Base-by-base conservation (phyloP, 2,888 invertebrate species). In the Epirrhoe alternata region DNA sequence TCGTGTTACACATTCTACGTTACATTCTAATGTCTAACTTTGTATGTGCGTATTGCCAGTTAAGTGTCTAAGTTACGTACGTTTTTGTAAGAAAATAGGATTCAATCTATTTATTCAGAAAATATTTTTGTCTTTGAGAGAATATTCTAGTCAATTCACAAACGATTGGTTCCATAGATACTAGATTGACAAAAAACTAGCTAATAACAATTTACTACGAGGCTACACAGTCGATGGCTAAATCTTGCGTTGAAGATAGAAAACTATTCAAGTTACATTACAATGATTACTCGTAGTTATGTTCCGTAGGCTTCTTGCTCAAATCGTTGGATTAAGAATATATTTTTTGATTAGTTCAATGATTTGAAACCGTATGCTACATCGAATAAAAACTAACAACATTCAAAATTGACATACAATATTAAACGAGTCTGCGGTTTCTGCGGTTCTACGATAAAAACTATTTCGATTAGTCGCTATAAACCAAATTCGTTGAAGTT, bases 11-110 rank as follows among this genome's bases (percentile, higher is more conserved):
- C 71, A 62, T 63, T 77, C 77, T 82, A 84, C 77, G 74, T 75
- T 77, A 72, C 68, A 72, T 72, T 77, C 83, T 88, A 87, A 79
- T 65, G 68, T 76, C 82, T 88, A 85, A 80, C 72, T 61, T 47
- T 64, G 62, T 80, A 86, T 90, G 89, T 92, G 89, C 91, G 90
- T 89, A 85, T 89, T 88, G 86, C 86, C 86, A 85, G 86, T 87
- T 87, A 85, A 78, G 86, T 80, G 76, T 80, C 87, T 90, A 89
- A 86, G 78, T 85, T 87, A 88, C 84, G 83, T 89, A 89, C 83
- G 86, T 82, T 74, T 86, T 83, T 86, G 89, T 92, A 92, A 87
- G 92, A 92, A 93, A 92, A 92, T 92, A 92, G 88, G 88, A 86
- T 88, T 89, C 74, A 85, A 86, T 90, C 88, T 86, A 81, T 59